Evolutionary conservation across 2,113 vertebrate species (phyloP), one percentile per base, ranked within the genome.

Genomic region (Psettodes erumei): DNA sequence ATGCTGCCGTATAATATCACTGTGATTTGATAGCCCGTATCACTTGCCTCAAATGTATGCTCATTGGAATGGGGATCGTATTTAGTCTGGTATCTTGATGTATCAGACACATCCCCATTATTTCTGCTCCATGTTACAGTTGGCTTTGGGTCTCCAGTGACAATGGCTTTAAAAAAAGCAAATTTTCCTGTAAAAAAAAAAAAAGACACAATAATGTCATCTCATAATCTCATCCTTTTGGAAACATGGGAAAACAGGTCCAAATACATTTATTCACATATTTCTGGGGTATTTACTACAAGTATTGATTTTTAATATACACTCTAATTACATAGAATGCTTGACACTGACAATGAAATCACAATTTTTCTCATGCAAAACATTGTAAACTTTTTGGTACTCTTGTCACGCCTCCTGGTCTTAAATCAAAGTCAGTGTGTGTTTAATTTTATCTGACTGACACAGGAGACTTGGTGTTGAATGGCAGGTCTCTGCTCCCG

Each of bases 131-230:
- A 96, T 19, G 80, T 88, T 50, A 96, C 92, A 0, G 91, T 70
- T 0, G 96, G 95, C 35, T 38, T 13, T 15, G 96, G 96, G 2
- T 96, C 90, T 61, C 95, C 96, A 13, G 66, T 94, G 53, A 96
- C 94, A 73, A 95, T 90, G 25, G 92, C 96, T 83, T 94, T 95
- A 71, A 97, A 96, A 88, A 94, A 77, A 43, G 95, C 95, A 82
- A 89, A 94, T 93, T 95, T 97, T 28, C 96, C 96, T 98, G 88
- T 13, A 37, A 45, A 66, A 79, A 0, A 19, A 25, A 25, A 13
- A 11, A 64, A 23, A 58, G 11, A 59, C 8, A 30, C 5, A 11
- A 4, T n/a, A 6, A 55, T n/a, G 38, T 83, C 32, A 83, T 1
- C 1, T 33, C 4, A n/a, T 28, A 2, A 9, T 35, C 7, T 38